These are phyloP conservation scores for Eulemur rufifrons DNA, from an alignment of 2,113 vertebrate species.

Conservation along the genomic window DNA sequence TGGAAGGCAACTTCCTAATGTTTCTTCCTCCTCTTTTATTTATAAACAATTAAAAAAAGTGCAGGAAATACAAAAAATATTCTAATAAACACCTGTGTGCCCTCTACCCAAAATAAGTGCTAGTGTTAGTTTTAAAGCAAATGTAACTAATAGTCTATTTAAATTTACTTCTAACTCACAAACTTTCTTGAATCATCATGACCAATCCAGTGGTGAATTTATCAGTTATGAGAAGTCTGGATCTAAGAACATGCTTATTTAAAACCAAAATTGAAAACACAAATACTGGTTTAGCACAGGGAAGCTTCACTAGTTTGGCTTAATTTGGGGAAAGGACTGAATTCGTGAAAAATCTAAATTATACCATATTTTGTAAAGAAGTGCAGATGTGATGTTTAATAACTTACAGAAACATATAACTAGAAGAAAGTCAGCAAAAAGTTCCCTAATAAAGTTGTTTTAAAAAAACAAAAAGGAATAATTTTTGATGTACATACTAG, in stretches of 20 bases:
- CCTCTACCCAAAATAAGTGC: not conserved
- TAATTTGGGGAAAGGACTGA: conserved; percentile 15
- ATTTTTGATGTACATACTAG: conserved; percentile 21
- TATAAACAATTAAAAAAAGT: not conserved
- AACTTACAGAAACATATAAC: conserved; percentile 19
- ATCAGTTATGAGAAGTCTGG: not conserved
- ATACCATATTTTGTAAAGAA: conserved; percentile 9
- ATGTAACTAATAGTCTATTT: not conserved
- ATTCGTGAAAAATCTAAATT: conserved; percentile 57
- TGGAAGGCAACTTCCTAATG: not conserved
- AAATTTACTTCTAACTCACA: not conserved
- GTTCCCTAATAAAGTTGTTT: conserved; percentile 24
- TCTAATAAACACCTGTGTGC: not conserved
- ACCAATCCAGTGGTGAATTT: not conserved
- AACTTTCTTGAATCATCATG: not conserved
- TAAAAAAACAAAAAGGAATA: conserved; percentile 1
- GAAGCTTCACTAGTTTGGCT: not conserved
- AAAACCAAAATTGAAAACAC: not conserved
- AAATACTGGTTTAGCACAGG: not conserved
- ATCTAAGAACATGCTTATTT: not conserved
- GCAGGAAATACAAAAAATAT: not conserved
- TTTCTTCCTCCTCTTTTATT: not conserved
- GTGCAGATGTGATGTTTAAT: not conserved
- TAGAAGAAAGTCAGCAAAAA: conserved; percentile 6
- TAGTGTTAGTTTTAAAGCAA: not conserved